phyloP scores from a whole-genome alignment of 2,888 invertebrate species.

The Rhagophthalmus giganteus region DNA sequence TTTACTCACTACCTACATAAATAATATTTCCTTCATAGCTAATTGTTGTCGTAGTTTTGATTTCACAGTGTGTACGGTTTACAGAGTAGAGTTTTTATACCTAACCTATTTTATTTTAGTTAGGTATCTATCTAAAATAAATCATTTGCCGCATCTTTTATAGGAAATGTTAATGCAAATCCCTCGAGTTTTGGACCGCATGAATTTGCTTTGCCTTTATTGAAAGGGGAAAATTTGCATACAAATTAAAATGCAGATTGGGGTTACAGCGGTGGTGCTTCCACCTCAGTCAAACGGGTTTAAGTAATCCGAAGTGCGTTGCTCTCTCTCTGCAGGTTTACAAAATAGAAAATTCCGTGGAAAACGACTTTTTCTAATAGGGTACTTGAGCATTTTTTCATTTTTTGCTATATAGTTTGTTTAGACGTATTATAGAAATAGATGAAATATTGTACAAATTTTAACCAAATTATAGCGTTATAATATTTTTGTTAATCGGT shows the following conservation, averaged over 20 bases:
- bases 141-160: slow-evolving; percentile 22
- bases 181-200: slow-evolving; percentile 29
- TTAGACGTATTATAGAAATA: too few species aligned
- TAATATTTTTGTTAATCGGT: too few species aligned
- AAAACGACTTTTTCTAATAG: background rate
- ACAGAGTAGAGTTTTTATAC: background rate
- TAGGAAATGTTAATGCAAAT: slow-evolving; percentile 30
- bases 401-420: too few species aligned
- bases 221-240: slow-evolving; percentile 31
- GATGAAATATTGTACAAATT: too few species aligned
- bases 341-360: background rate
- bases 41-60: background rate
- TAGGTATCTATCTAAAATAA: slow-evolving; percentile 26
- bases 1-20: background rate
- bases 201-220: slow-evolving; percentile 30
- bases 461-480: too few species aligned
- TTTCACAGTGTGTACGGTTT: too few species aligned
- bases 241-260: slow-evolving; percentile 32
- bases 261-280: slow-evolving; percentile 35
- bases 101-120: slow-evolving; percentile 8
- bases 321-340: slow-evolving; percentile 9
- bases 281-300: slow-evolving; percentile 27
- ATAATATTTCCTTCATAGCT: background rate
- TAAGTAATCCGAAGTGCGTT: slow-evolving; percentile 23
- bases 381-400: background rate